Base-by-base conservation (phyloP, 1,140 invertebrate species). In the Bombus confusus region DNA sequence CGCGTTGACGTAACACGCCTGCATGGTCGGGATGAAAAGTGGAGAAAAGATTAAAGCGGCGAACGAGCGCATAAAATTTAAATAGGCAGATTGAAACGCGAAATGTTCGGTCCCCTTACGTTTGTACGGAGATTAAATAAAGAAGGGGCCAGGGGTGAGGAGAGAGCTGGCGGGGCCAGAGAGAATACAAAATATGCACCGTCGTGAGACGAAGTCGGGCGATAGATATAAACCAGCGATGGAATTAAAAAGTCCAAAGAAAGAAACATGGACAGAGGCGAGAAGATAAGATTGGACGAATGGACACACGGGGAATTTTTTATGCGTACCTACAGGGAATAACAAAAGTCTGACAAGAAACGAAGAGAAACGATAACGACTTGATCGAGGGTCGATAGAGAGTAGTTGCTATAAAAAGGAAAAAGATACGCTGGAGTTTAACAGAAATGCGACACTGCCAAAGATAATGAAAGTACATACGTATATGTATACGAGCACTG, bases 221-320 rank as follows among this genome's bases (percentile, higher is more conserved):
- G 66, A 41, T 75, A 37, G 78, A 76, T 34, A 52, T 62, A 74
- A 59, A 73, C 68, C n/a, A 47, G 25, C 78, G 43, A 77, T 85
- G 34, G 72, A 75, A 77, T 88, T 78, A 86, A 87, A 43, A 88
- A 87, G 82, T 88, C 83, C 71, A 64, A 34, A 76, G 75, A 79
- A 66, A 76, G 64, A 84, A 71, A 89, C 37, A 43, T 25, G 8
- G 10, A 68, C 47, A 52, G 68, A 69, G 73, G n/a, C 57, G n/a
- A 43, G 57, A 77, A 81, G 76, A 62, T 79, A 80, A 62, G 47
- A 8, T 39, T 31, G 39, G 31, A 52, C 4, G 81, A 77, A 76
- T 47, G 81, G 31, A 77, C 72, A 76, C 13, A 10, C 22, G 25
- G 62, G 43, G 62, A 69, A 83, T 75, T 41, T 52, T 64, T 39